These are phyloP conservation scores for Epizoanthus scotinus DNA, from an alignment of 92 coral and sea anemone genomes.

Conservation along the genomic window DNA sequence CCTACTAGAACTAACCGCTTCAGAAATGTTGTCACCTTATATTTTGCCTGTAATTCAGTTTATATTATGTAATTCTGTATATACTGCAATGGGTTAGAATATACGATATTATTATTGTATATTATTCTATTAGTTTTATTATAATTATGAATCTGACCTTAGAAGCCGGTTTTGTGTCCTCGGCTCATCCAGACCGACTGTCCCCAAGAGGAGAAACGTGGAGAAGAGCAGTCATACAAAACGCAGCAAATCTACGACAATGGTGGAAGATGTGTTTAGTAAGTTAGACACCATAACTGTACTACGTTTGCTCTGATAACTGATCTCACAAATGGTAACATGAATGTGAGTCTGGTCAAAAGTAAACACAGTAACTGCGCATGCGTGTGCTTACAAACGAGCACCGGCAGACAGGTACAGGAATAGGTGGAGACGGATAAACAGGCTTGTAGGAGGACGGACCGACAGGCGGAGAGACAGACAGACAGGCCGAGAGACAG, in stretches of 20 bases:
- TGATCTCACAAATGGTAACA: no score
- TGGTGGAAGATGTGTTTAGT: slow-evolving; percentile 27
- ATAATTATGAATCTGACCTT: background rate
- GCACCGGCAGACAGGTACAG: background rate
- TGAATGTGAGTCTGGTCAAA: no score
- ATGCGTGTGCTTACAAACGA: no score
- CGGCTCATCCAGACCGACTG: background rate
- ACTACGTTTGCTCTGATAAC: no score
- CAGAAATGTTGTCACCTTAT: no score
- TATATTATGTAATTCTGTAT: no score
- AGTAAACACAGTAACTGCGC: no score
- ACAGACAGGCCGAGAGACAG: background rate
- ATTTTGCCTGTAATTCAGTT: no score
- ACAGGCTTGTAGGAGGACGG: background rate
- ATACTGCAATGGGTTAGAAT: no score
- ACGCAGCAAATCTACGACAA: background rate
- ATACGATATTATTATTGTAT: no score
- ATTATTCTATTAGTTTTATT: no score
- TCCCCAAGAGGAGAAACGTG: background rate
- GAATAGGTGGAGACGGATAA: background rate
- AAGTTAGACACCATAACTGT: background rate
- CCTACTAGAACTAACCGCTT: no score
- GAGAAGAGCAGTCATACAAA: background rate
- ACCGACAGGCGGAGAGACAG: background rate
- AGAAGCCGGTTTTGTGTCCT: background rate